These are phyloP conservation scores for Heteractis magnifica DNA, from an alignment of 92 coral and sea anemone species.

Conservation along the genomic window DNA sequence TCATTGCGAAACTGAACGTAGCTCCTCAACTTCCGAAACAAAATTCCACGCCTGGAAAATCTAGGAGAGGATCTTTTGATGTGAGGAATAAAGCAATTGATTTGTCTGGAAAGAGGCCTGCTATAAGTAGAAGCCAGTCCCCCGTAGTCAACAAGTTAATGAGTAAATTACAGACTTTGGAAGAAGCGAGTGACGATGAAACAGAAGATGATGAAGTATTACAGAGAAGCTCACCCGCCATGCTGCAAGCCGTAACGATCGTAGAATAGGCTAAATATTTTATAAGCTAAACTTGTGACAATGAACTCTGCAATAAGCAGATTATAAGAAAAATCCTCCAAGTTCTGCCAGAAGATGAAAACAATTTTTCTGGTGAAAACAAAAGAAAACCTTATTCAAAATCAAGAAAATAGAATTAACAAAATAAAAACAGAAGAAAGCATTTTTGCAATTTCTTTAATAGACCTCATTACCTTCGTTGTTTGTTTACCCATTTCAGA, in stretches of 20 bases:
- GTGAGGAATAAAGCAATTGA: constrained; percentile 18
- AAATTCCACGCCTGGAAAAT: not conserved
- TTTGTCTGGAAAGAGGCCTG: not conserved
- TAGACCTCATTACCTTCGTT: too few relatives aligned
- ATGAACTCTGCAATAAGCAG: too few relatives aligned
- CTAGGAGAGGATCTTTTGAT: constrained; percentile 17
- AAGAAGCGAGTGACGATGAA: constrained; percentile 61
- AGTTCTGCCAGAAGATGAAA: too few relatives aligned
- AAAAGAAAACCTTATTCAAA: too few relatives aligned
- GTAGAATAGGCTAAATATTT: not conserved
- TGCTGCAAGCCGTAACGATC: not conserved
- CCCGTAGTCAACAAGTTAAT: constrained; percentile 34
- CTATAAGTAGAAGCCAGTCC: constrained; percentile 15
- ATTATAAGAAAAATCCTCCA: too few relatives aligned
- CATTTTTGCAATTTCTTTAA: too few relatives aligned
- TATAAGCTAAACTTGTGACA: not conserved
- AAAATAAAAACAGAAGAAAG: too few relatives aligned
- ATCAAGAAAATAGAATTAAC: too few relatives aligned
- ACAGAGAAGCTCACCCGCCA: constrained; percentile 67
- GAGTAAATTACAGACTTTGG: constrained; percentile 58
- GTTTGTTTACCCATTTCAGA: too few relatives aligned
- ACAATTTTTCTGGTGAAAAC: too few relatives aligned
- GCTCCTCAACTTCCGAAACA: constrained; percentile 11
- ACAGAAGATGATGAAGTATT: constrained; percentile 32
- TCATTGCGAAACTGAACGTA: constrained; percentile 35